These are phyloP conservation scores for Callyntrura sp. DNA, from an alignment of 2,888 invertebrate species.

Conservation along the genomic window DNA sequence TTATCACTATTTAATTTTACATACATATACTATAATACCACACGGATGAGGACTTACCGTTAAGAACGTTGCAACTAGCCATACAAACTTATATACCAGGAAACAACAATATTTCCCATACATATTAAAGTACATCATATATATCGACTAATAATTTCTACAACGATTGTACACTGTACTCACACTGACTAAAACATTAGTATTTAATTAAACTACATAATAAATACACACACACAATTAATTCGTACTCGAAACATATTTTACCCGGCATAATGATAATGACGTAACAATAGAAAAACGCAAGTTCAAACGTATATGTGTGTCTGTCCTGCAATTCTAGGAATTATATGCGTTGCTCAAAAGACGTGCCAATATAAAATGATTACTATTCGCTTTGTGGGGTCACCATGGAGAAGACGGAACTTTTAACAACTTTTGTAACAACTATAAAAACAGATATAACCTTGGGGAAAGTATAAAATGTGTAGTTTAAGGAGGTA, in stretches of 20 bases:
- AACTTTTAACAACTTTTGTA: too few species aligned
- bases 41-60: background rate
- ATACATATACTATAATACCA: constrained; percentile 32
- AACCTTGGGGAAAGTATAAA: too few species aligned
- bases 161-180: constrained; percentile 13
- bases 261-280: constrained; percentile 18
- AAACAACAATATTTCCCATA: constrained; percentile 4
- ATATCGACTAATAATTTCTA: constrained; percentile 18
- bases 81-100: background rate
- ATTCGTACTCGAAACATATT: background rate
- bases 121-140: constrained; percentile 6
- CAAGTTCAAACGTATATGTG: too few species aligned
- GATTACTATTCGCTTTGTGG: too few species aligned
- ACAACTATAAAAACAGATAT: too few species aligned
- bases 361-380: too few species aligned
- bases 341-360: too few species aligned
- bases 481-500: too few species aligned
- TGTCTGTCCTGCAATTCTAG: too few species aligned
- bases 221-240: constrained; percentile 23
- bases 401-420: too few species aligned
- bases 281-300: constrained; percentile 26
- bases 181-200: background rate
- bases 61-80: background rate
- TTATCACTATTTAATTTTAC: background rate
- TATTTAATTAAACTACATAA: constrained; percentile 42